Evolutionary conservation across 2,113 vertebrate genomes (phyloP).

Genomic region (Clarias batrachus): DNA sequence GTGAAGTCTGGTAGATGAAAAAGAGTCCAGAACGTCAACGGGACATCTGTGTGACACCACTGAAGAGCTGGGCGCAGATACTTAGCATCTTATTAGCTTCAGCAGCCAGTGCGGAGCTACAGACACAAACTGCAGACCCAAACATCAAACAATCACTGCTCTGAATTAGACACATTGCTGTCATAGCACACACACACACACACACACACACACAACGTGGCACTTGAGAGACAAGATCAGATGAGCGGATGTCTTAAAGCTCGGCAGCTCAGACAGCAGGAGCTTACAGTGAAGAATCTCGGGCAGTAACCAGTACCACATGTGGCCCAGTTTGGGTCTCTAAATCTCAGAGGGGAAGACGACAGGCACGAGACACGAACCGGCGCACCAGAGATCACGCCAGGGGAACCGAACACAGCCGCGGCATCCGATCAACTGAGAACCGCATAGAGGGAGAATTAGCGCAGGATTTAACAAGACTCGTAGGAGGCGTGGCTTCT

Average conservation of each 20-base stretch:
- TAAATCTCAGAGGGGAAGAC: conserved; percentile 58
- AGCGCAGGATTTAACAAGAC: too few species aligned
- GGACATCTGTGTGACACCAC: background rate
- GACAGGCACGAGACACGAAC: conserved; percentile 44
- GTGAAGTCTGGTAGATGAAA: background rate
- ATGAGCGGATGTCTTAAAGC: conserved; percentile 31
- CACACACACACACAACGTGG: conserved; percentile 29
- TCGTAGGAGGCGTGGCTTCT: background rate
- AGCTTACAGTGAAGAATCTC: conserved; percentile 57
- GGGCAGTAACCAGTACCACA: conserved; percentile 56
- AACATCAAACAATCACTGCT: background rate
- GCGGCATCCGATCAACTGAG: background rate
- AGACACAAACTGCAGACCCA: background rate
- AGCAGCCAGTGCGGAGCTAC: background rate
- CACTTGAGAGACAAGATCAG: conserved; percentile 35
- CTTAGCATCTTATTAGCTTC: background rate
- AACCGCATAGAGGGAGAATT: background rate
- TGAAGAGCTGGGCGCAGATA: background rate
- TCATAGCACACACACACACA: background rate
- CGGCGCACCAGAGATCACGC: background rate
- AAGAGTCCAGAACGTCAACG: background rate
- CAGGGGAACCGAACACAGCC: conserved; percentile 3
- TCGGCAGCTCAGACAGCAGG: conserved; percentile 27
- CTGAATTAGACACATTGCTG: background rate
- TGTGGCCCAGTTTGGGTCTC: conserved; percentile 46